Conservation (phyloP, 2,113 vertebrate species). For the Furnarius figulus region DNA sequence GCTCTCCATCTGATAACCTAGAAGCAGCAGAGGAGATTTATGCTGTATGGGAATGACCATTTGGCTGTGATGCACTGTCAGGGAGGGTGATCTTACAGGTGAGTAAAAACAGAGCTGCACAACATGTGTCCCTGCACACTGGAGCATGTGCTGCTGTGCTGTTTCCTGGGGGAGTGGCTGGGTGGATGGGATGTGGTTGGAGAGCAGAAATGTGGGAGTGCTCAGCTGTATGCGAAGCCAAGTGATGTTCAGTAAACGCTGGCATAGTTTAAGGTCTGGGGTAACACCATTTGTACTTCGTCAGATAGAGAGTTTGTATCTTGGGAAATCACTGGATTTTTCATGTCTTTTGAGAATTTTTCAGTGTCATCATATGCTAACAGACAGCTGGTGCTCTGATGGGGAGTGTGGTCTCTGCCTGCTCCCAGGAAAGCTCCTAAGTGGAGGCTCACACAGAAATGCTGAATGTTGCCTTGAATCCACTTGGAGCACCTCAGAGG, state of each 20-base stretch:
- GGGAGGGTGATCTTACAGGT: background rate
- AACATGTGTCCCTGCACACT: too few relatives aligned
- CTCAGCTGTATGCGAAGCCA: rapidly evolving
- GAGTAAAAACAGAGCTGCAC: background rate
- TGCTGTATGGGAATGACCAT: background rate
- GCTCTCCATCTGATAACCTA: constrained; percentile 64
- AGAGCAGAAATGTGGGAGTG: background rate
- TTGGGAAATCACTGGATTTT: background rate
- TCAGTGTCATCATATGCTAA: background rate
- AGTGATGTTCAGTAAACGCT: background rate
- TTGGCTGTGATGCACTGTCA: background rate
- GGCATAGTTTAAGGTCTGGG: background rate
- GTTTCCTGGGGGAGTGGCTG: background rate
- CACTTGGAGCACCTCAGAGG: background rate
- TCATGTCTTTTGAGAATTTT: background rate
- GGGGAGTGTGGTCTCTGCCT: background rate
- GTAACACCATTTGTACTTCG: background rate
- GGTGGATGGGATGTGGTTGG: background rate
- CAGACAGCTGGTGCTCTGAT: background rate
- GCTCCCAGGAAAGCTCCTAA: background rate
- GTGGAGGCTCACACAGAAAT: background rate
- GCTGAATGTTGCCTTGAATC: background rate
- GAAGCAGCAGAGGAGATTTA: background rate
- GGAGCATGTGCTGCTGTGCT: background rate
- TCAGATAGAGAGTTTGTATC: background rate